A percentile compares a stretch with the other conserved stretches of the same genome.
These are phyloP conservation scores for Pholis gunnellus DNA, from an alignment of 2,113 vertebrate genomes.

Conservation along the genomic window DNA sequence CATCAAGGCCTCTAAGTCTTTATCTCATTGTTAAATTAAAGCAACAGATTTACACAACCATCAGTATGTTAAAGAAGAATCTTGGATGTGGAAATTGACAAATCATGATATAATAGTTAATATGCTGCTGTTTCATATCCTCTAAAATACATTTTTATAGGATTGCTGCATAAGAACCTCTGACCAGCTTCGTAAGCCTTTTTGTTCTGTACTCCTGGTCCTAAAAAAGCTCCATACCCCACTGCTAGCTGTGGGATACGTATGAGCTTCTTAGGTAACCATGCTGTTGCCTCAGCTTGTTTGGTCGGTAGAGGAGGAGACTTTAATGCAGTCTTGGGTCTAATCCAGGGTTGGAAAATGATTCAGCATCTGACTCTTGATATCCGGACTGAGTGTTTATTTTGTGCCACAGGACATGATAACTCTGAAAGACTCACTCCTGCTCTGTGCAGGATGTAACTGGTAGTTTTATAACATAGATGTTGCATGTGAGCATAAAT, in stretches of 20 bases:
- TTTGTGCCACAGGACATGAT: background rate
- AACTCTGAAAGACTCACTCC: background rate
- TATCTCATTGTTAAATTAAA: background rate
- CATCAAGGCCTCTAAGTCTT: background rate
- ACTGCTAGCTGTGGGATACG: slow-evolving; percentile 5
- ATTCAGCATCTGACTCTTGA: background rate
- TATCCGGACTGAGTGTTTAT: background rate
- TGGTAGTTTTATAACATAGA: background rate
- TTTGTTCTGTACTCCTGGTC: background rate
- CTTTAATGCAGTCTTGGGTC: background rate
- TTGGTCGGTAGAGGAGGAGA: background rate
- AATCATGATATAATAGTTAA: background rate
- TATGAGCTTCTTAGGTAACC: slow-evolving; percentile 32
- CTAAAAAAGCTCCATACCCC: slow-evolving; percentile 13
- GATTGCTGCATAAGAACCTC: background rate
- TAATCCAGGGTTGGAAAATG: slow-evolving; percentile 14
- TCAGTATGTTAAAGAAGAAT: background rate
- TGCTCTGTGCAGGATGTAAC: background rate
- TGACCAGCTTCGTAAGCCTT: background rate
- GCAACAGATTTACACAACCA: background rate
- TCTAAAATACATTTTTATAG: background rate
- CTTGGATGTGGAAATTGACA: background rate
- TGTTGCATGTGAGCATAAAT: background rate
- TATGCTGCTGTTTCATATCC: background rate
- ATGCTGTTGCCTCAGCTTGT: slow-evolving; percentile 13